A percentile compares a stretch with the other conserved stretches of the same genome.
phyloP scores from a whole-genome alignment of 2,113 vertebrate genomes.

The Oreochromis tanganicae region DNA sequence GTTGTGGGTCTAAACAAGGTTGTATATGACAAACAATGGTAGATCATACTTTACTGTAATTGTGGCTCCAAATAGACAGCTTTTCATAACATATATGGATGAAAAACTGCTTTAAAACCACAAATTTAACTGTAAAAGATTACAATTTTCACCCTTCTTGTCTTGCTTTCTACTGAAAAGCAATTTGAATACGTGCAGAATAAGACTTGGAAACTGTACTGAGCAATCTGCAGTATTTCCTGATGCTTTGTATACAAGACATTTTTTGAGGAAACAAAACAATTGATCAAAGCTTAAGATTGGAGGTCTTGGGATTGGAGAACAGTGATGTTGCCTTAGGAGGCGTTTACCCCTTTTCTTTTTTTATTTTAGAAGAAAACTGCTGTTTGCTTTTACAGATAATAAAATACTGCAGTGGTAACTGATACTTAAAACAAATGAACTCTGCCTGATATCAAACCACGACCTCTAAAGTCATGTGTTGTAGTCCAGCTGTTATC shows the following conservation, averaged over 20 bases:
- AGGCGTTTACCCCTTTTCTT: background rate
- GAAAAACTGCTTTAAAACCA: background rate
- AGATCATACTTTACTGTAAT: background rate
- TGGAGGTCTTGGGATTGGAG: background rate
- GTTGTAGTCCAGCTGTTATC: background rate
- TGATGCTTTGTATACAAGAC: background rate
- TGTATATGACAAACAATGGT: background rate
- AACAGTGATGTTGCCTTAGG: background rate
- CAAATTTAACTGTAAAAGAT: background rate
- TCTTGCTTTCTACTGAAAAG: background rate
- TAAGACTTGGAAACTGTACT: background rate
- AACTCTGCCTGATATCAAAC: background rate
- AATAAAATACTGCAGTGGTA: background rate
- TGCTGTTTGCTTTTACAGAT: background rate
- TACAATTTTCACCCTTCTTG: background rate
- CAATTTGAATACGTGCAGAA: background rate
- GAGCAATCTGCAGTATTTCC: background rate
- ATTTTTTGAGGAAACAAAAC: background rate
- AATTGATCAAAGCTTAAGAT: background rate
- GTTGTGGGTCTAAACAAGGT: background rate
- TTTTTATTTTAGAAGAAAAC: background rate
- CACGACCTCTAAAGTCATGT: background rate
- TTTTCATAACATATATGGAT: background rate
- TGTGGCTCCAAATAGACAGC: background rate
- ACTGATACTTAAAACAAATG: background rate